Evolutionary conservation across 2,888 invertebrate genomes (phyloP).

Genomic region (Tiphia femorata): DNA sequence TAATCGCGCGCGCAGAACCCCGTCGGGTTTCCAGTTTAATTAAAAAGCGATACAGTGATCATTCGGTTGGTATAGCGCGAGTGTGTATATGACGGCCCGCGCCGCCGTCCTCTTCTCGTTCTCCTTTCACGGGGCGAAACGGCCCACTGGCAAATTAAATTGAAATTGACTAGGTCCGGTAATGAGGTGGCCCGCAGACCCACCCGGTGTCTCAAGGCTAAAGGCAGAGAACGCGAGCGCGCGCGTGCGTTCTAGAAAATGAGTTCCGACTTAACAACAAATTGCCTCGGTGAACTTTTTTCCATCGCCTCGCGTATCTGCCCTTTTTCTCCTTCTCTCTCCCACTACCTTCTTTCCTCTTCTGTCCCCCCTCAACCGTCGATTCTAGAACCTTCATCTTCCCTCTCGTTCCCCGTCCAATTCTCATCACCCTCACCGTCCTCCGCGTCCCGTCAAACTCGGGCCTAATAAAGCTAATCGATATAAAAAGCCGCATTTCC

Average conservation of each 20-base stretch:
- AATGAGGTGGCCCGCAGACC: slow-evolving; percentile 52
- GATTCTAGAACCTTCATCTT: not conserved
- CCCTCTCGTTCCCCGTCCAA: slow-evolving; percentile 11
- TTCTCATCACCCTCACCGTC: slow-evolving; percentile 14
- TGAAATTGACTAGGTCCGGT: slow-evolving; percentile 55
- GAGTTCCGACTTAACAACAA: slow-evolving; percentile 58
- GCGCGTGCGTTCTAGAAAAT: slow-evolving; percentile 52
- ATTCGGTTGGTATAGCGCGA: not conserved
- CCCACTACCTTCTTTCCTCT: not conserved
- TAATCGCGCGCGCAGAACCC: slow-evolving; percentile 37
- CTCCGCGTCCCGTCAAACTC: slow-evolving; percentile 27
- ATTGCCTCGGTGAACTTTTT: slow-evolving; percentile 50
- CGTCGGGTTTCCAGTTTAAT: slow-evolving; percentile 37
- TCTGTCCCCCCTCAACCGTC: slow-evolving; percentile 28
- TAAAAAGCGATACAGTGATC: slow-evolving; percentile 36
- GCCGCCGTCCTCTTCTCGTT: not conserved
- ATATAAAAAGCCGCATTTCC: slow-evolving; percentile 63
- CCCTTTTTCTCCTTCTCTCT: not conserved
- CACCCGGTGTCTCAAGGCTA: slow-evolving; percentile 16
- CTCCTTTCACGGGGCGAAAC: slow-evolving; percentile 29
- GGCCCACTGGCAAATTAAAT: slow-evolving; percentile 51
- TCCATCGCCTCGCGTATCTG: slow-evolving; percentile 19
- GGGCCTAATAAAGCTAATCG: slow-evolving; percentile 58
- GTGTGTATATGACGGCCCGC: slow-evolving; percentile 28
- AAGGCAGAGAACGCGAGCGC: no score